Evolutionary conservation across 2,113 vertebrate species (phyloP).

Genomic region (Pteruthius melanotis): DNA sequence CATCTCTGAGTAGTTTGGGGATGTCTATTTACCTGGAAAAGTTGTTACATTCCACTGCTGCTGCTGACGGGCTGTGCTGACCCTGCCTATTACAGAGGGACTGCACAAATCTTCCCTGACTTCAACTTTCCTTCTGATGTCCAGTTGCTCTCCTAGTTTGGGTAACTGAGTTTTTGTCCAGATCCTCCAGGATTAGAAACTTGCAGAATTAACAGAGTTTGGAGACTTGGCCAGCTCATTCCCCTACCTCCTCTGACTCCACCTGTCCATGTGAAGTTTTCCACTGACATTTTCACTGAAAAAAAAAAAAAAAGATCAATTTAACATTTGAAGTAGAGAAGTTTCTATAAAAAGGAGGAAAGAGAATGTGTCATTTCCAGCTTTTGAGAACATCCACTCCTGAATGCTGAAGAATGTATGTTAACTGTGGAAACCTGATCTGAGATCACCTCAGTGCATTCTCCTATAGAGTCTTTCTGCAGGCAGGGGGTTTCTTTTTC

Average conservation of each 20-base stretch:
- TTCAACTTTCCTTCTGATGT: background rate
- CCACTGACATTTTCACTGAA: background rate
- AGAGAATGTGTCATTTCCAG: background rate
- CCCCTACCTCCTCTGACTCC: background rate
- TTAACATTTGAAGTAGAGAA: background rate
- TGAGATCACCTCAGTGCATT: background rate
- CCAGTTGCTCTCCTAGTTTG: background rate
- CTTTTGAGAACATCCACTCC: background rate
- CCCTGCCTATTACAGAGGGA: background rate
- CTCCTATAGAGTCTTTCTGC: background rate
- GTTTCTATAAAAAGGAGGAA: background rate
- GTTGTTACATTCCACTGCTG: background rate
- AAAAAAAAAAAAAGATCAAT: background rate
- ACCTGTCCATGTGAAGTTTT: background rate
- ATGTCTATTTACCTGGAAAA: background rate
- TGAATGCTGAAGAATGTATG: background rate
- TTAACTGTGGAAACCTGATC: background rate
- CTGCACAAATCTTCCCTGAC: background rate
- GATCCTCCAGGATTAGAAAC: background rate
- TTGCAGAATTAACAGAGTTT: background rate
- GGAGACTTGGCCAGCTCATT: background rate
- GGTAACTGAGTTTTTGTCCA: background rate
- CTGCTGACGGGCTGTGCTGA: background rate
- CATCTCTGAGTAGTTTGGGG: background rate
- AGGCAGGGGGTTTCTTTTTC: background rate